These are phyloP conservation scores for Eupithecia subfuscata DNA, from an alignment of 2,888 invertebrate species.

Conservation along the genomic window DNA sequence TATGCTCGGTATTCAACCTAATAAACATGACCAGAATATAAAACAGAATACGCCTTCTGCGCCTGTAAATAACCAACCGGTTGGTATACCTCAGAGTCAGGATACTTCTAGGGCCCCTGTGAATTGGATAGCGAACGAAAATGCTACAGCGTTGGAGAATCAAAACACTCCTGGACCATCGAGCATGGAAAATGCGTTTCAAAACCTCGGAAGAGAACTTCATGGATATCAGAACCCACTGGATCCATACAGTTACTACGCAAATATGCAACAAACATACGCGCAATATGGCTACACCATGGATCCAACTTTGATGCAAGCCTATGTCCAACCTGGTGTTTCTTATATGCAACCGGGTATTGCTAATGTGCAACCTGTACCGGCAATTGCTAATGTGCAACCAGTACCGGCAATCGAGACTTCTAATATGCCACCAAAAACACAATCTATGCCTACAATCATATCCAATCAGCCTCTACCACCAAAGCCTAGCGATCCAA, in stretches of 20 bases:
- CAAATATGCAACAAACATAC: constrained; percentile 5
- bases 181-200: not conserved
- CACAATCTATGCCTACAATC: constrained; percentile 3
- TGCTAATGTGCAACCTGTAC: not conserved
- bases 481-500: not conserved
- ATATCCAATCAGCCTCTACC: not conserved
- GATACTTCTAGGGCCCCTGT: not conserved
- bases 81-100: not conserved
- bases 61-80: not conserved
- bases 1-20: not conserved
- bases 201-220: not conserved
- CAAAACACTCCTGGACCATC: not conserved
- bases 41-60: not conserved
- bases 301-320: constrained; percentile 1
- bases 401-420: not conserved
- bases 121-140: not conserved
- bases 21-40: not conserved
- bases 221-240: not conserved
- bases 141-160: not conserved
- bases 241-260: not conserved
- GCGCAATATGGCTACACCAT: not conserved
- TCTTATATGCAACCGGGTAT: not conserved
- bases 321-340: not conserved
- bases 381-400: not conserved
- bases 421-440: not conserved